Conservation (phyloP, 2,797 vertebrate genomes). For the Smutsia gigantea region DNA sequence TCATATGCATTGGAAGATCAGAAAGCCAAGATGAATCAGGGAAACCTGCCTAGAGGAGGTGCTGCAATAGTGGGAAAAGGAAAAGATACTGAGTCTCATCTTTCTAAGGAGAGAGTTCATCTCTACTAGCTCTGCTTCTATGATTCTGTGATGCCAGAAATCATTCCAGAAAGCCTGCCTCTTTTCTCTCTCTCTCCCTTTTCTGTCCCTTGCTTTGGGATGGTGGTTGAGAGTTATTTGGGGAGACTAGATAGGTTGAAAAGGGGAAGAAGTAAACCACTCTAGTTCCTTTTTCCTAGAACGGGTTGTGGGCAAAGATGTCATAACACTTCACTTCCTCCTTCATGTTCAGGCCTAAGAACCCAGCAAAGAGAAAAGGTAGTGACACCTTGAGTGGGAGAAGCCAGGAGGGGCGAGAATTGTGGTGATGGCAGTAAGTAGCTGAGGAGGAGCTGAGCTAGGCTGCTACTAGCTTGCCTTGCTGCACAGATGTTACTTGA, state of each 20-base stretch:
- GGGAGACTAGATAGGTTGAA: not conserved
- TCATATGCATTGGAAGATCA: not conserved
- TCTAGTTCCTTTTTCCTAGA: constrained; percentile 17
- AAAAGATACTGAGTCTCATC: not conserved
- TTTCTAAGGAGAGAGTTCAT: not conserved
- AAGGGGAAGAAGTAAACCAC: not conserved
- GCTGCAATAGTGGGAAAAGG: not conserved
- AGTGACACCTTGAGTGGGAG: not conserved
- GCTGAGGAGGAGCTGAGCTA: not conserved
- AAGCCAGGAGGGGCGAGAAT: not conserved
- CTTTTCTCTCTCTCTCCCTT: not conserved
- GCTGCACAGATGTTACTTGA: not conserved
- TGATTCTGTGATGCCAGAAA: not conserved
- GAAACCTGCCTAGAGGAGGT: not conserved
- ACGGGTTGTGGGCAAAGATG: not conserved
- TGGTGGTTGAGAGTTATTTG: not conserved
- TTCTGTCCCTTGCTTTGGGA: constrained; percentile 9
- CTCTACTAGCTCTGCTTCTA: not conserved
- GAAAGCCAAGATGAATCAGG: not conserved
- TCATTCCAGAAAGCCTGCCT: not conserved
- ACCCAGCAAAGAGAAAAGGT: constrained; percentile 13
- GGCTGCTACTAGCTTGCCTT: not conserved
- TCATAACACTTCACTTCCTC: not conserved
- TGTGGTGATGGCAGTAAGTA: not conserved
- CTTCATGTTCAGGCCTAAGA: constrained; percentile 40